Percentiles rank a stretch among this genome's conserved stretches.
Evolutionary conservation across 1,140 invertebrate species (phyloP).

Genomic region (Hycleus cichorii): DNA sequence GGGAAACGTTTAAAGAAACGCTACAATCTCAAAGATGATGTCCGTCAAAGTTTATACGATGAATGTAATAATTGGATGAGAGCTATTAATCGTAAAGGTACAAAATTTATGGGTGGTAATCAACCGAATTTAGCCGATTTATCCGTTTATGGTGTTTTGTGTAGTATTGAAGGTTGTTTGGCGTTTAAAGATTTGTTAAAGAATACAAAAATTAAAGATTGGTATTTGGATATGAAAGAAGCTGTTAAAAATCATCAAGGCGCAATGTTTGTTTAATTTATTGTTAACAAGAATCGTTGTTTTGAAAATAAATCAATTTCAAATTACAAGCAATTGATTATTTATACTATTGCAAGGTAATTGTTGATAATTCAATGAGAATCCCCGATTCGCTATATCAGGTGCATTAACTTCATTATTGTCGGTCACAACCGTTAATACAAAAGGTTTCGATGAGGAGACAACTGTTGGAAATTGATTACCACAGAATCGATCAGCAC

Average conservation of each 20-base stretch:
- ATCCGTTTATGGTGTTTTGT: conserved; percentile 86
- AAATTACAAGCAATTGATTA: not conserved
- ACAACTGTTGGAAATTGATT: conserved; percentile 54
- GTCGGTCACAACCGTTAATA: conserved; percentile 63
- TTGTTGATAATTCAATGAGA: conserved; percentile 61
- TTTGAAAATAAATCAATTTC: not conserved
- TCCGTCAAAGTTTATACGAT: conserved; percentile 83
- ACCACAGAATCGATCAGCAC: conserved; percentile 66
- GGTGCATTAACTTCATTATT: conserved; percentile 35
- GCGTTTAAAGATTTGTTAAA: conserved; percentile 78
- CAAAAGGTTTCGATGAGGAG: conserved; percentile 61
- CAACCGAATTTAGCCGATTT: conserved; percentile 89
- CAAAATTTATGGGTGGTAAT: conserved; percentile 75
- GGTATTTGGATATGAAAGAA: conserved; percentile 38
- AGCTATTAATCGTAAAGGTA: conserved; percentile 61
- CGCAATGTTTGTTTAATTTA: conserved; percentile 1
- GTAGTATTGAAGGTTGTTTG: conserved; percentile 89
- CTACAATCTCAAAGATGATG: conserved; percentile 80
- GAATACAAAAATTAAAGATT: conserved; percentile 61
- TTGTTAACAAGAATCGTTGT: not conserved
- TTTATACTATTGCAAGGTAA: conserved; percentile 45
- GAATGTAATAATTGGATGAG: conserved; percentile 75
- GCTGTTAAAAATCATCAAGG: conserved; percentile 19
- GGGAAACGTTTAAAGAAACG: conserved; percentile 82
- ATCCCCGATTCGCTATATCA: conserved; percentile 65